Evolutionary conservation across 1,140 invertebrate species (phyloP), one percentile per base, ranked within the genome.

Genomic region (Episyrphus balteatus): DNA sequence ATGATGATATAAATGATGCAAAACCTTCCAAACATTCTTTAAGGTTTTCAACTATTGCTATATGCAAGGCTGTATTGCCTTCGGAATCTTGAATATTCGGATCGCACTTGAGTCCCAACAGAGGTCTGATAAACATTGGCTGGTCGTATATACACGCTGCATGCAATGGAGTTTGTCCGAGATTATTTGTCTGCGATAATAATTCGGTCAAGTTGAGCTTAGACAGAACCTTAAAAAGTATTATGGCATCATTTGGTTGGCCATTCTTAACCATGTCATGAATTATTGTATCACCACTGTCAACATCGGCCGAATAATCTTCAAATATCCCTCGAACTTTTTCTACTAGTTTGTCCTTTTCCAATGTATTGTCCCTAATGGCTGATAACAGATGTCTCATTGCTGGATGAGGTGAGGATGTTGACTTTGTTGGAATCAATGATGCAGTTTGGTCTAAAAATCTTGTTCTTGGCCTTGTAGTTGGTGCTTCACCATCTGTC

Each of bases 61-160:
- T 50, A 51, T 80, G 76, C 18, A 79, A 50, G 0, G 75, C 59
- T n/a, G 72, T 77, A 38, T 70, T 69, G 5, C 72, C 71, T n/a
- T 70, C 51, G 14, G 59, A 55, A 55, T 79, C 75, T 17, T 62
- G 54, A 19, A 61, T 52, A 45, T 73, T 74, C 34, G 74, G 62
- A 66, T 75, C 69, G 7, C 75, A 75, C 9, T 70, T 65, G 31
- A 73, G 62, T 15, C 67, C 51, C 34, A 72, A n/a, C 21, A 66
- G 18, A 0, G 63, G 59, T 2, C 63, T 51, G 18, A 66, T 66
- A 32, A 62, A 66, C 18, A 58, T 62, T 0, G 68, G 37, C 33
- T 70, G 67, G 52, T 72, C 68, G 44, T 68, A 61, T 13, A 72
- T 48, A 15, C 74, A 71, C 2, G 75, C 73, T 40, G 71, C 63